Evolutionary conservation across 1,140 invertebrate species (phyloP), one percentile per base, ranked within the genome.

Genomic region (Xylocopa sonorina): DNA sequence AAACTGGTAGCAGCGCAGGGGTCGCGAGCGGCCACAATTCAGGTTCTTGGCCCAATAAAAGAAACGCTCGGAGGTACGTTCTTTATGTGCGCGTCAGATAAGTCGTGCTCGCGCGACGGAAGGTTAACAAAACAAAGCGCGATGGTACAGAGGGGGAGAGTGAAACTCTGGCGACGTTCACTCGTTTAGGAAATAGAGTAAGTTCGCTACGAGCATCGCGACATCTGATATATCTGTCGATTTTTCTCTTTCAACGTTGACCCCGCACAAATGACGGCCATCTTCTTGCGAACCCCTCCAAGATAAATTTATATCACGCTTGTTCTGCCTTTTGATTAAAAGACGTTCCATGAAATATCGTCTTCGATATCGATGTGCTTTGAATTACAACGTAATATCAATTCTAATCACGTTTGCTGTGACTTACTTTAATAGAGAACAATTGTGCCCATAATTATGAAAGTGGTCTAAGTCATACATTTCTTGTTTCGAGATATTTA

Each of bases 121-220:
- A 48, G 27, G 64, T 34, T 68, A 68, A 68, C 64, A 53, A 68
- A 68, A 68, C 64, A 68, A 68, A 68, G 63, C 53, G 78, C 50
- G 48, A n/a, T n/a, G n/a, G n/a, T n/a, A n/a, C n/a, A n/a, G n/a
- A n/a, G n/a, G n/a, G n/a, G n/a, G n/a, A 43, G 60, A 68, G 71
- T 46, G 29, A 48, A n/a, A 81, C 1, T 21, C 21, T 10, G 21
- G 34, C 32, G 14, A 46, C 21, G 68, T 55, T 62, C 60, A 80
- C 78, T 74, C 81, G 67, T 82, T 81, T 69, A 66, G 43, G 48
- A 41, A 58, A 58, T 74, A 53, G 78, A 75, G 75, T 67, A 82
- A 82, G 67, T 67, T 76, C 24, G 57, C 80, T 48, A 43, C 55
- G 68, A 81, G n/a, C 80, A 75, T 38, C 38, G 53, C 41, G 64